Percentiles rank a stretch among this genome's conserved stretches.
These are phyloP conservation scores for Drosophila willistoni DNA, from an alignment of 1,140 invertebrate genomes.

Conservation along the genomic window DNA sequence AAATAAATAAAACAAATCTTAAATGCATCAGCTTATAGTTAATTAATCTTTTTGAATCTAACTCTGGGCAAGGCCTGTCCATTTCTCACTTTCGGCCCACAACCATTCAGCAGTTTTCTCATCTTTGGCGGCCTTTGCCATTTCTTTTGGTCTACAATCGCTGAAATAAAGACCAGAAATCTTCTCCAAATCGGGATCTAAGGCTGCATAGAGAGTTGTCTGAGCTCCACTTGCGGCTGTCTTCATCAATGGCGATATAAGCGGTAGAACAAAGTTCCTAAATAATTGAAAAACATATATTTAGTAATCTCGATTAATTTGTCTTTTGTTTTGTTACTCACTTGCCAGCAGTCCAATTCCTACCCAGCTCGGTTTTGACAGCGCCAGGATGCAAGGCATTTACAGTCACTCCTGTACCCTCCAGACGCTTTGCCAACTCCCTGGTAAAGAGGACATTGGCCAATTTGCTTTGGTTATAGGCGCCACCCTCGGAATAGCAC, in stretches of 20 bases:
- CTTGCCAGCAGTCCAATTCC: conserved; percentile 83
- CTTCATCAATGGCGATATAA: conserved; percentile 91
- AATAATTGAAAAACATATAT: conserved; percentile 24
- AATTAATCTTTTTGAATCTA: background rate
- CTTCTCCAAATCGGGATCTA: conserved; percentile 87
- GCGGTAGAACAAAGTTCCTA: conserved; percentile 86
- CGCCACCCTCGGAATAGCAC: conserved; percentile 87
- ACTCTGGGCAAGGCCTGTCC: conserved; percentile 81
- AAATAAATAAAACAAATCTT: background rate
- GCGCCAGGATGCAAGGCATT: conserved; percentile 95
- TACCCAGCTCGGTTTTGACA: conserved; percentile 90
- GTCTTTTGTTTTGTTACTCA: background rate
- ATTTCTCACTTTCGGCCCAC: conserved; percentile 91
- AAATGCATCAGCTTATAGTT: background rate
- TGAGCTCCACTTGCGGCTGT: conserved; percentile 88
- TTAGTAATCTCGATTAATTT: background rate
- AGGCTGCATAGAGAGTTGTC: conserved; percentile 88
- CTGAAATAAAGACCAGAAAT: conserved; percentile 90
- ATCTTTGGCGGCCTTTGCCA: conserved; percentile 85
- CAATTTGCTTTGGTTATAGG: conserved; percentile 94
- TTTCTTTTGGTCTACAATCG: conserved; percentile 85
- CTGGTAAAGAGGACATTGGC: conserved; percentile 92
- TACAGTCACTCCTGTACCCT: conserved; percentile 90
- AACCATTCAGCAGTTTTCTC: conserved; percentile 87
- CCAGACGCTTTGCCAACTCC: conserved; percentile 88